Percentiles rank a stretch among this genome's conserved stretches.
Conservation (phyloP, 2,888 invertebrate species). For the Plagodis pulveraria region DNA sequence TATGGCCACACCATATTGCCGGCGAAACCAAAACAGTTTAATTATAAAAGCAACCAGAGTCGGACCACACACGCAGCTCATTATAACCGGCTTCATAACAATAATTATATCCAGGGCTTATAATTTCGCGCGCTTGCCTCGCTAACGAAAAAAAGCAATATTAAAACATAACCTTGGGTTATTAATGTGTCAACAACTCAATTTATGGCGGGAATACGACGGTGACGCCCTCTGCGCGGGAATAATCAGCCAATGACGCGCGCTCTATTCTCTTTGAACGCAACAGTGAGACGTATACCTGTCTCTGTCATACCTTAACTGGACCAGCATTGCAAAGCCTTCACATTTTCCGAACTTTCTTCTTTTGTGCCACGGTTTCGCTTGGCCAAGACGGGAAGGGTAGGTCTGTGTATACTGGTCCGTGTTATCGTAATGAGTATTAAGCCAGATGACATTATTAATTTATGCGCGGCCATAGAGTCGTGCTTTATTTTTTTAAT, state of each 20-base stretch:
- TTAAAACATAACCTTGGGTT: conserved; percentile 82
- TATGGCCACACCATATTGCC: conserved; percentile 59
- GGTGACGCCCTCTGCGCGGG: conserved; percentile 76
- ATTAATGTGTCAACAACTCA: conserved; percentile 85
- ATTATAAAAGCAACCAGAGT: conserved; percentile 62
- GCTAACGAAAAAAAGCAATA: conserved; percentile 65
- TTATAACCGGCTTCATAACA: conserved; percentile 76
- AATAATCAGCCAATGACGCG: conserved; percentile 67
- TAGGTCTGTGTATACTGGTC: conserved; percentile 41
- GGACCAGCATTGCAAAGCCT: conserved; percentile 36
- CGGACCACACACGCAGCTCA: conserved; percentile 81
- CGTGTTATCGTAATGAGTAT: conserved; percentile 50
- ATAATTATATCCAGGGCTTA: conserved; percentile 78
- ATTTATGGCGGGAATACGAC: conserved; percentile 80
- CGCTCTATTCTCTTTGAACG: conserved; percentile 42
- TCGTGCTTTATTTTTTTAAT: conserved; percentile 56
- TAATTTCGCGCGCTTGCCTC: conserved; percentile 76
- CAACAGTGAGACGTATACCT: conserved; percentile 40
- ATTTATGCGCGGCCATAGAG: conserved; percentile 66
- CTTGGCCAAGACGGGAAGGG: conserved; percentile 27
- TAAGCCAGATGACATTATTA: conserved; percentile 70
- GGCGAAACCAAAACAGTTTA: conserved; percentile 65
- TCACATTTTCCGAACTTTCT: conserved; percentile 9
- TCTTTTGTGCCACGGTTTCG: conserved; percentile 22
- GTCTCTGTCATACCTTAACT: conserved; percentile 54